Percentiles rank a stretch among this genome's conserved stretches.
Evolutionary conservation across 1,140 invertebrate genomes (phyloP).

Genomic region (Solenopsis fugax): DNA sequence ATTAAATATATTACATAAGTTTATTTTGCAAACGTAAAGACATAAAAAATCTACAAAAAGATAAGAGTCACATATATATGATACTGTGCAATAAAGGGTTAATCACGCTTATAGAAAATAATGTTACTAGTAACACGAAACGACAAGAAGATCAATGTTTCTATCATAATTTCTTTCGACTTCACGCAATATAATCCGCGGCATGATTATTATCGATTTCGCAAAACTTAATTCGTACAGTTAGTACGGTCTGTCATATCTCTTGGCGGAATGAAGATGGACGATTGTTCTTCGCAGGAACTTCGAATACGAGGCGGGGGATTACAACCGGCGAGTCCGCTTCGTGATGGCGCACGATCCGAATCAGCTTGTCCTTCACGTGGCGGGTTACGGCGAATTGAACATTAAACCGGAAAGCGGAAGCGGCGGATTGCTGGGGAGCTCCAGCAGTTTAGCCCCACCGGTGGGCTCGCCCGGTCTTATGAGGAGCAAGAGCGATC

Average conservation of each 20-base stretch:
- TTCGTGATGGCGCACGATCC: constrained; percentile 96
- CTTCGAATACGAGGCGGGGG: constrained; percentile 96
- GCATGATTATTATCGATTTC: neutral
- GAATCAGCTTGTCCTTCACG: constrained; percentile 94
- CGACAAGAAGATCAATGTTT: neutral
- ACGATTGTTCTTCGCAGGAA: constrained; percentile 87
- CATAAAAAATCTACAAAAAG: too few species aligned
- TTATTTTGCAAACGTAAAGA: too few species aligned
- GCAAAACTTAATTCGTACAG: neutral
- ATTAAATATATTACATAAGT: too few species aligned
- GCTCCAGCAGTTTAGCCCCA: constrained; percentile 88
- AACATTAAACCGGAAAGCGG: constrained; percentile 90
- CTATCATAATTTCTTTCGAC: neutral
- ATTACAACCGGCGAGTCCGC: constrained; percentile 94
- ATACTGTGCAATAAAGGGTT: too few species aligned
- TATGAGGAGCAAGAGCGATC: constrained; percentile 97
- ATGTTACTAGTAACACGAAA: neutral
- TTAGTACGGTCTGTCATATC: constrained; percentile 1
- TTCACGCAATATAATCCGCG: neutral
- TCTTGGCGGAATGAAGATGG: constrained; percentile 36
- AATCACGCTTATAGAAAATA: neutral
- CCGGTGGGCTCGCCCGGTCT: constrained; percentile 90
- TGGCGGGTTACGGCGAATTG: constrained; percentile 95
- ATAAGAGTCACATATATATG: too few species aligned
- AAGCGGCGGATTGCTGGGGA: constrained; percentile 83